Evolutionary conservation across 2,888 invertebrate genomes (phyloP).

Genomic region (Flexamia atlantica): DNA sequence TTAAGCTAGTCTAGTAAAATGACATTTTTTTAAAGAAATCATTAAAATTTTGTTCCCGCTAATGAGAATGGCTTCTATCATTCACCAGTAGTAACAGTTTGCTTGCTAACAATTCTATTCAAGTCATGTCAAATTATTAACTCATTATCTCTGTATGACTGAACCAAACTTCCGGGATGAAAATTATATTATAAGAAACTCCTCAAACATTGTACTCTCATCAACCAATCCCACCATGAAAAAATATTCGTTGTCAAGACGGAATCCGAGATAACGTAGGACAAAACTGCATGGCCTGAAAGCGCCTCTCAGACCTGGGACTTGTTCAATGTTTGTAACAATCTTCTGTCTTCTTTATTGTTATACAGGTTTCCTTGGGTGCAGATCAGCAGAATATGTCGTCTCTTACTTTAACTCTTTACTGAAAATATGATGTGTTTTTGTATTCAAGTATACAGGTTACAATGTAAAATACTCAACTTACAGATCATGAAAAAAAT

Average conservation of each 20-base stretch:
- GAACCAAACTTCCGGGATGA: neutral
- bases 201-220: neutral
- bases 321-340: slow-evolving; percentile 16
- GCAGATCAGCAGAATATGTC: neutral
- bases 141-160: slow-evolving; percentile 6
- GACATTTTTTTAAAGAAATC: too few relatives aligned
- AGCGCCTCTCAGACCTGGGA: neutral
- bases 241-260: neutral
- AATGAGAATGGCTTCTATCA: neutral
- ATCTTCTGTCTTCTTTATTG: slow-evolving; percentile 35
- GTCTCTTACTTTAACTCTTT: neutral
- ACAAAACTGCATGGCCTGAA: slow-evolving; percentile 29
- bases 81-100: neutral
- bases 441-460: too few relatives aligned
- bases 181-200: neutral
- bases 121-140: neutral
- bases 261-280: neutral
- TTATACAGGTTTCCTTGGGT: slow-evolving; percentile 17
- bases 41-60: neutral
- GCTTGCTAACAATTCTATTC: slow-evolving; percentile 14
- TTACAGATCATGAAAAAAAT: too few relatives aligned
- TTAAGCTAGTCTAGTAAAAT: too few relatives aligned
- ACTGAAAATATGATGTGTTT: neutral
- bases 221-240: neutral
- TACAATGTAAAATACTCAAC: too few relatives aligned